Evolutionary conservation across 2,888 invertebrate genomes (phyloP).

Genomic region (Salticus scenicus): DNA sequence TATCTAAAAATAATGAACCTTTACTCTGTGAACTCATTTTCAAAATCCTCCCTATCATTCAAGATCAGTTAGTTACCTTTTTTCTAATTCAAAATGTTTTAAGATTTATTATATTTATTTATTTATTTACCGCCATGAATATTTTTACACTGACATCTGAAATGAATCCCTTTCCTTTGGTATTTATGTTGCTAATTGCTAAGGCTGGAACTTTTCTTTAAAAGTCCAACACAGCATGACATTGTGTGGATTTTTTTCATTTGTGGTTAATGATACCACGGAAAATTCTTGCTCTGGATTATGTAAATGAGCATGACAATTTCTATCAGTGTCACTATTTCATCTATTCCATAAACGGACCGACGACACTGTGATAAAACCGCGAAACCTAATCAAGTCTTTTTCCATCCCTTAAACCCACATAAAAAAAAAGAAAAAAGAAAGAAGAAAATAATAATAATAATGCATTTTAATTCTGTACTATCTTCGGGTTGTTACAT

Average conservation of each 20-base stretch:
- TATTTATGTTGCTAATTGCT: neutral
- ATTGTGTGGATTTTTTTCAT: neutral
- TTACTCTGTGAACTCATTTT: no score
- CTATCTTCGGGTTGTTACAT: constrained; percentile 3
- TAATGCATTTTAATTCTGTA: neutral
- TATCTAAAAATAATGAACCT: no score
- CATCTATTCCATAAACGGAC: constrained; percentile 7
- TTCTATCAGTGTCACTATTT: neutral
- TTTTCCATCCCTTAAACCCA: neutral
- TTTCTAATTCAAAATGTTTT: no score
- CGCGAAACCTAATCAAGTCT: neutral
- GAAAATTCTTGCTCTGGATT: neutral
- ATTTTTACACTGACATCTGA: neutral
- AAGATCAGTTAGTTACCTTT: no score
- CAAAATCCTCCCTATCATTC: no score
- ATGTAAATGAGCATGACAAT: neutral
- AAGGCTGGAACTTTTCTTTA: no score
- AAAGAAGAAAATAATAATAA: neutral
- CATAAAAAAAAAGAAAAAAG: neutral
- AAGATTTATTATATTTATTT: no score
- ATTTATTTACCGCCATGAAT: no score
- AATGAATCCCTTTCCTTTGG: neutral
- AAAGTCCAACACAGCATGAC: neutral
- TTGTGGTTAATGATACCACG: neutral
- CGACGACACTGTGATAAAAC: neutral